Percentiles rank a stretch among this genome's conserved stretches.
Conservation (phyloP, 64 coral and sea anemone species). For the Montipora capricornis region DNA sequence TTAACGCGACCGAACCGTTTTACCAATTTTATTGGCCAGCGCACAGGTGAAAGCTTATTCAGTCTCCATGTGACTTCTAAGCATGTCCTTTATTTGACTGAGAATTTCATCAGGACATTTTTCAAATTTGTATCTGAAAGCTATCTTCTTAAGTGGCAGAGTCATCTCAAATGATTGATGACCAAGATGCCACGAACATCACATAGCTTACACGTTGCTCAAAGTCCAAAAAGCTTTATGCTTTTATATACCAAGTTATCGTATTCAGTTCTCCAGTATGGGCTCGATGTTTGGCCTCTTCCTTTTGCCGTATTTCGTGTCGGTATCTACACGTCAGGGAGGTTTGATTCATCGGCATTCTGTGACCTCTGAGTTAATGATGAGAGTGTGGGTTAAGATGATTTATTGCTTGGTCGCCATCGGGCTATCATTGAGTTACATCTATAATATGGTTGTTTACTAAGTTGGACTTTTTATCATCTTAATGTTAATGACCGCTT, state of each 20-base stretch:
- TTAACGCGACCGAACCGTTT: too few relatives aligned
- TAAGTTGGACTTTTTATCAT: slow-evolving; percentile 16
- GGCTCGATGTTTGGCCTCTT: too few relatives aligned
- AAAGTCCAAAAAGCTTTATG: neutral
- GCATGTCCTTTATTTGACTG: neutral
- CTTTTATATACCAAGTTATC: neutral
- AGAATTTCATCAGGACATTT: slow-evolving; percentile 57
- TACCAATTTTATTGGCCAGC: neutral
- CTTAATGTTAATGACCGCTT: neutral
- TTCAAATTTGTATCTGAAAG: slow-evolving; percentile 34
- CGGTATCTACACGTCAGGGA: neutral
- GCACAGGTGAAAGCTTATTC: slow-evolving; percentile 29
- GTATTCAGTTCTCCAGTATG: too few relatives aligned
- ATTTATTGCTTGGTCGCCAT: slow-evolving; percentile 52
- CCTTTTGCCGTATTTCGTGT: neutral
- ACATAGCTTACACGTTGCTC: neutral
- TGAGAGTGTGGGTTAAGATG: slow-evolving; percentile 40
- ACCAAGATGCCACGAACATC: neutral
- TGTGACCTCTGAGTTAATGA: slow-evolving; percentile 39
- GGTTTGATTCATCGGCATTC: neutral
- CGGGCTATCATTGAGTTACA: slow-evolving; percentile 9
- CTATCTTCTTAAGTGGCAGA: slow-evolving; percentile 42
- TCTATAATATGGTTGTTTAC: neutral
- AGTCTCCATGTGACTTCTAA: neutral
- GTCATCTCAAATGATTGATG: slow-evolving; percentile 52